Conservation (phyloP, 2,113 vertebrate genomes). For the Solea solea region DNA sequence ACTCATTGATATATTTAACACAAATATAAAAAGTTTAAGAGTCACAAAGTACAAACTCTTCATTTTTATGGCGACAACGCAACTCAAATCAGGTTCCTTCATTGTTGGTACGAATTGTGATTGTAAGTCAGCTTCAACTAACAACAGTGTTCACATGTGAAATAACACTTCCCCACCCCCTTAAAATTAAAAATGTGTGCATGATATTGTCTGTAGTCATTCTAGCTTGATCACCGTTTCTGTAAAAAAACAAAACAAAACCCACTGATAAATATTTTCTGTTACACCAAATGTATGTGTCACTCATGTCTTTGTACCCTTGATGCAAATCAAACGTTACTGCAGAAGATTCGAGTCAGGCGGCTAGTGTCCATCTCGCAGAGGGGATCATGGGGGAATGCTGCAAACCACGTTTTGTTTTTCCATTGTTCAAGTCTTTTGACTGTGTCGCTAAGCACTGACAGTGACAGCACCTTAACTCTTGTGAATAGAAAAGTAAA, state of each 20-base stretch:
- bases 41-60: constrained; percentile 85
- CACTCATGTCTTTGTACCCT: constrained; percentile 19
- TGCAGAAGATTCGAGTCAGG: constrained; percentile 33
- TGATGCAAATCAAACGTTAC: constrained; percentile 16
- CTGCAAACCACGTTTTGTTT: constrained; percentile 22
- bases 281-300: neutral
- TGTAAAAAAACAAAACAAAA: too few species aligned
- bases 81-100: constrained; percentile 72
- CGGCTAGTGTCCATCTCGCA: constrained; percentile 20
- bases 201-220: neutral
- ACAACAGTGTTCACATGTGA: constrained; percentile 46
- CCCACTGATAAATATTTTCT: neutral
- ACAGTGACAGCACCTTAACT: constrained; percentile 57
- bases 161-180: neutral
- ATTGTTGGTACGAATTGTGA: constrained; percentile 65
- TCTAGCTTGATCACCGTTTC: constrained; percentile 14
- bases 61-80: constrained; percentile 82
- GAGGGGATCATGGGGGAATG: constrained; percentile 35
- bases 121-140: constrained; percentile 54
- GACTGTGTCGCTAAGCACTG: constrained; percentile 49
- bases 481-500: constrained; percentile 68
- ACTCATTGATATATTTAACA: constrained; percentile 87
- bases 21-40: constrained; percentile 85
- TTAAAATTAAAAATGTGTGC: neutral
- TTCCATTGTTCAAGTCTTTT: constrained; percentile 36